These are phyloP conservation scores for Lycaena phlaeas DNA, from an alignment of 2,888 invertebrate genomes.

Conservation along the genomic window DNA sequence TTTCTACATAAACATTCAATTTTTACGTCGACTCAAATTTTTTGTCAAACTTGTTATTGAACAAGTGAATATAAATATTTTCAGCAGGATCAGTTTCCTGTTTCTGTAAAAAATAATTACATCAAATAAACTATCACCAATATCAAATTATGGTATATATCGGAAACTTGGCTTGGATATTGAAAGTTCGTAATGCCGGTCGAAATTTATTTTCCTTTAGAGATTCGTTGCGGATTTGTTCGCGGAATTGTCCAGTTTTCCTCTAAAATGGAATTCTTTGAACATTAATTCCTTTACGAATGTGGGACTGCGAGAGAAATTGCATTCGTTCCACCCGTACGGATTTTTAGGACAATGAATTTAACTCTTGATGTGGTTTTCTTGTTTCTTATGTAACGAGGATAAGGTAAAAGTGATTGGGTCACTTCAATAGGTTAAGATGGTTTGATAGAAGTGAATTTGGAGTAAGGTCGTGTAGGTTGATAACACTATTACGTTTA, in stretches of 20 bases:
- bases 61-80: no score
- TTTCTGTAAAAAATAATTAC: no score
- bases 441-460: background rate
- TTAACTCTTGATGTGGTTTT: conserved; percentile 10
- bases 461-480: no score
- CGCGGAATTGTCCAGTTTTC: conserved; percentile 21
- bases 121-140: background rate
- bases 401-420: background rate
- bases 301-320: conserved; percentile 13
- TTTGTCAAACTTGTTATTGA: no score
- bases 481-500: no score
- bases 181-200: conserved; percentile 23
- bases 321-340: conserved; percentile 13
- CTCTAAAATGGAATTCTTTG: conserved; percentile 19
- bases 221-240: conserved; percentile 21
- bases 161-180: conserved; percentile 17
- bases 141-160: conserved; percentile 7
- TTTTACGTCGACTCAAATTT: no score
- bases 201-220: conserved; percentile 24
- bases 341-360: conserved; percentile 10
- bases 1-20: no score
- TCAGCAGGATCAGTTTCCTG: no score
- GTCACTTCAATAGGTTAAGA: background rate
- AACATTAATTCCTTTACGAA: conserved; percentile 20
- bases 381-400: background rate